Conservation (phyloP, 2,888 invertebrate species). For the Amiota mariae region DNA sequence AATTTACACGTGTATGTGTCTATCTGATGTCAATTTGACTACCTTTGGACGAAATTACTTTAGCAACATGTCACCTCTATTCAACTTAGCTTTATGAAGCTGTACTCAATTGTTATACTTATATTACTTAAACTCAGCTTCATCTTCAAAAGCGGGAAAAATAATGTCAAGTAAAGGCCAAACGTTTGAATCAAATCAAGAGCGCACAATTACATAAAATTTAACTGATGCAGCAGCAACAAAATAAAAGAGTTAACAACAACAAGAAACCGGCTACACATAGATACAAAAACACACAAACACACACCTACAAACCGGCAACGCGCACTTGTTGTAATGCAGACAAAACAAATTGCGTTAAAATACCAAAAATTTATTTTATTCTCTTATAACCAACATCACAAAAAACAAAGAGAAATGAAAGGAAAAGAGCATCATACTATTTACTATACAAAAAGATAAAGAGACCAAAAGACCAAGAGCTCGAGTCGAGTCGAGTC, state of each 20-base stretch:
- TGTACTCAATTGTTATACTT: neutral
- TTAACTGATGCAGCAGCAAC: neutral
- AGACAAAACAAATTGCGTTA: neutral
- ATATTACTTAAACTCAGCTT: neutral
- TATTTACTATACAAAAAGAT: neutral
- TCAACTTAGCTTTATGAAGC: too few relatives aligned
- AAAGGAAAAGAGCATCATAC: neutral
- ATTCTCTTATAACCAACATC: constrained; percentile 5
- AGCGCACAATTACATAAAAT: constrained; percentile 25
- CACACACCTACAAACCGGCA: constrained; percentile 3
- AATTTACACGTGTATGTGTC: too few relatives aligned
- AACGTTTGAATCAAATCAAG: neutral
- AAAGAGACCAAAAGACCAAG: neutral
- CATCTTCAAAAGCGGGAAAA: neutral
- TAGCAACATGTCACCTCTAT: too few relatives aligned
- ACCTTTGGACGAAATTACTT: too few relatives aligned
- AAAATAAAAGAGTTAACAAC: constrained; percentile 18
- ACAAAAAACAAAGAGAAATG: neutral
- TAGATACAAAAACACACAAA: neutral
- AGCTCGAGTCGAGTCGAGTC: constrained; percentile 10
- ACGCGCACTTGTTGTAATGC: neutral
- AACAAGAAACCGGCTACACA: constrained; percentile 21
- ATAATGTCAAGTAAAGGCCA: neutral
- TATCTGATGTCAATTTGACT: too few relatives aligned
- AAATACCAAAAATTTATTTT: neutral